Evolutionary conservation across 2,888 invertebrate genomes (phyloP).

Genomic region (Calameuta idolon): DNA sequence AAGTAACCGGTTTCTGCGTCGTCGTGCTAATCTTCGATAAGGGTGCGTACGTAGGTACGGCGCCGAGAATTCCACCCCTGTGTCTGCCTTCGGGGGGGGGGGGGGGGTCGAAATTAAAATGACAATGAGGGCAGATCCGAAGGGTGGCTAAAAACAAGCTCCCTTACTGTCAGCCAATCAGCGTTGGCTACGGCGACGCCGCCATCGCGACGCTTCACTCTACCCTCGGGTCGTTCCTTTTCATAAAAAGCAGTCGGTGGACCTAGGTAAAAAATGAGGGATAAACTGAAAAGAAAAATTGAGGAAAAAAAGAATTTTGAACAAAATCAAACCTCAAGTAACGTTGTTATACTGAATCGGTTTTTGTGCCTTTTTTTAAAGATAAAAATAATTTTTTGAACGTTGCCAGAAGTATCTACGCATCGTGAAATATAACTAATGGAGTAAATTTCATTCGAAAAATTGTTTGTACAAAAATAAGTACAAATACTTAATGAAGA

Average conservation of each 20-base stretch:
- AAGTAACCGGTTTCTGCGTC: slow-evolving; percentile 46
- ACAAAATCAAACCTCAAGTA: background rate
- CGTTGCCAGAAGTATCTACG: background rate
- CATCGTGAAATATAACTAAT: background rate
- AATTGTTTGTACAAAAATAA: background rate
- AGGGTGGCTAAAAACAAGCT: slow-evolving; percentile 62
- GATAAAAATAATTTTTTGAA: background rate
- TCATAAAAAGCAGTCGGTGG: background rate
- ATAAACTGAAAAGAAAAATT: background rate
- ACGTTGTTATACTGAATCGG: background rate
- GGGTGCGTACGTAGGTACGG: slow-evolving; percentile 43
- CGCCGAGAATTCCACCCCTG: slow-evolving; percentile 31
- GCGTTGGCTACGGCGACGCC: slow-evolving; percentile 47
- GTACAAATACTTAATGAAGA: background rate
- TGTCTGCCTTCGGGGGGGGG: background rate
- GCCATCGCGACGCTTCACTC: slow-evolving; percentile 52
- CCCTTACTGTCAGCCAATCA: slow-evolving; percentile 60
- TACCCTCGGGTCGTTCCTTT: slow-evolving; percentile 25
- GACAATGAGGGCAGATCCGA: slow-evolving; percentile 65
- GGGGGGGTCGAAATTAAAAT: slow-evolving; percentile 64
- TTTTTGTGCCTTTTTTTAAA: background rate
- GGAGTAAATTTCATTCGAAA: background rate
- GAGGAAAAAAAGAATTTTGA: background rate
- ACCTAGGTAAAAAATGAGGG: background rate
- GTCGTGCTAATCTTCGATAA: slow-evolving; percentile 47